Conservation (phyloP, 1,140 invertebrate species). For the Drosophila mauritiana region DNA sequence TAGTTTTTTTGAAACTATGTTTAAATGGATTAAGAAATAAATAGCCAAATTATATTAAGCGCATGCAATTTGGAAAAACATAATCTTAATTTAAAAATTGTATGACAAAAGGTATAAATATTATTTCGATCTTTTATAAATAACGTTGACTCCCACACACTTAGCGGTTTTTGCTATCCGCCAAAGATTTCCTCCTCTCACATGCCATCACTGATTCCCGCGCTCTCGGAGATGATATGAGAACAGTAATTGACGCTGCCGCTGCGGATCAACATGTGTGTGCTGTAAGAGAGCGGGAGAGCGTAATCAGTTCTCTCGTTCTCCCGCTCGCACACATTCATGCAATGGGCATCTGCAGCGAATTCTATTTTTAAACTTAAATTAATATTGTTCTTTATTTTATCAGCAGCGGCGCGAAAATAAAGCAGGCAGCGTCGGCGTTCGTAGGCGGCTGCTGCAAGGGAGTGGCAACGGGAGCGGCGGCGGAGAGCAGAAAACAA, state of each 20-base stretch:
- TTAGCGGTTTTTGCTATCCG: not conserved
- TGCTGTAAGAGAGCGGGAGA: slow-evolving; percentile 24
- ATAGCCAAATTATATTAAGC: no score
- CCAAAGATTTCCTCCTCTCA: not conserved
- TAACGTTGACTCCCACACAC: not conserved
- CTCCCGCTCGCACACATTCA: slow-evolving; percentile 49
- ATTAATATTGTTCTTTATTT: slow-evolving; percentile 83
- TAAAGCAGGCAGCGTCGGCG: slow-evolving; percentile 59
- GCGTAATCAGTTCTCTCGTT: not conserved
- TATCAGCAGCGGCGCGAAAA: slow-evolving; percentile 77
- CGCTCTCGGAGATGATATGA: slow-evolving; percentile 11
- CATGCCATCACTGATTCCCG: slow-evolving; percentile 19
- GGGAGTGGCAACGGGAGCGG: slow-evolving; percentile 4
- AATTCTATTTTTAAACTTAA: slow-evolving; percentile 83
- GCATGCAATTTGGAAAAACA: no score
- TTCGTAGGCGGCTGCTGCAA: slow-evolving; percentile 51
- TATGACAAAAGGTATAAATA: no score
- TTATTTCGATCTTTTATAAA: no score
- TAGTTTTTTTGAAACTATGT: no score
- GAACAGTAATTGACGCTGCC: slow-evolving; percentile 7
- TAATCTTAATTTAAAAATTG: no score
- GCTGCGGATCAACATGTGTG: slow-evolving; percentile 50
- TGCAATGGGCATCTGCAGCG: slow-evolving; percentile 76
- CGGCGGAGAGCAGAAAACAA: slow-evolving; percentile 69
- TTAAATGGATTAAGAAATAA: no score